Evolutionary conservation across 2,888 invertebrate genomes (phyloP), one percentile per base, ranked within the genome.

Genomic region (Nemotelus nigrinus): DNA sequence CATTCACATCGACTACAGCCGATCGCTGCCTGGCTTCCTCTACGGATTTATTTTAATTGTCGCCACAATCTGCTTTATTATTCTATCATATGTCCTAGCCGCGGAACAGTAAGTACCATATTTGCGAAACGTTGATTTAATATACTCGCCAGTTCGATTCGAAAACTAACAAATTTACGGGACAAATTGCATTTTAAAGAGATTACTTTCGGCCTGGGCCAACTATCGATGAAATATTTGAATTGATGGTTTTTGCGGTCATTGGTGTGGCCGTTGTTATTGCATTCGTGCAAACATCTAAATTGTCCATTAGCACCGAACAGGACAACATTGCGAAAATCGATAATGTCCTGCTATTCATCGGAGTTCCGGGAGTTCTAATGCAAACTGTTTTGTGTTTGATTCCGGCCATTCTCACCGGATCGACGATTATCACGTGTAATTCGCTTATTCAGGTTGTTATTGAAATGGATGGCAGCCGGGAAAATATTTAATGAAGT

Each of bases 11-110:
- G 94, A 94, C 86, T 94, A 94, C 84, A 92, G 93, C 83, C 91
- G 93, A 2, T 91, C 94, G 76, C 93, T 93, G 87, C 91, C 91
- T 79, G 94, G 94, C 2, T 87, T 94, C 44, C 93, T 94, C 85
- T 60, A 53, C 87, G 89, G 57, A 87, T 89, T 85, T 86, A 88
- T 82, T 85, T 88, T 85, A 85, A 87, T 91, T 76, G 87, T 90
- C 2, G 84, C 90, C 44, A 89, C 89, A 39, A 87, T 91, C 80
- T 89, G 91, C 80, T 89, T 89, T 80, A 88, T 91, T 78, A 90
- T 92, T 79, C 86, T 91, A 67, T 91, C 91, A 85, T 91, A 91
- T 83, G 89, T 90, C 48, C 88, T 89, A 3, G 85, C 89, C 81
- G 86, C 87, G 77, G 90, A 90, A 88, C 85, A 87, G 90, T 89